Conservation (phyloP, 2,888 invertebrate genomes). For the Dendrolimus pini region DNA sequence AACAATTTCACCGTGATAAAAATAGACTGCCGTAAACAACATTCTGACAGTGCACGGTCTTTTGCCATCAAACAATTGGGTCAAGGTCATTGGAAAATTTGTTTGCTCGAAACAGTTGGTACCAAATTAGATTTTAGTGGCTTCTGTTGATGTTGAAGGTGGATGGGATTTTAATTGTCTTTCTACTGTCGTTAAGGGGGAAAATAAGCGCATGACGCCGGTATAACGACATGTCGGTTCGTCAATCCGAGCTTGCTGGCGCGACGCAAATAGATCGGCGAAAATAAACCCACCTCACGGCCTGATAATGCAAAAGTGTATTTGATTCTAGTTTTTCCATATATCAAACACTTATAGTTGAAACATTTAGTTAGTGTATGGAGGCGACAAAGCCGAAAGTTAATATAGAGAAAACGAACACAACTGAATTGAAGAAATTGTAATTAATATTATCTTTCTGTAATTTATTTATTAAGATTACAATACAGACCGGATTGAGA, state of each 20-base stretch:
- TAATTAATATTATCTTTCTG: neutral
- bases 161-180: constrained; percentile 27
- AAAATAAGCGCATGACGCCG: constrained; percentile 48
- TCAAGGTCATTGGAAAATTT: constrained; percentile 59
- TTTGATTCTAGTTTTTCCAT: constrained; percentile 61
- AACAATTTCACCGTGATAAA: constrained; percentile 17
- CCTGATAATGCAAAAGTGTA: constrained; percentile 69
- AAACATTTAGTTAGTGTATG: constrained; percentile 6
- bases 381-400: constrained; percentile 8
- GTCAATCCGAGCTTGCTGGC: constrained; percentile 74
- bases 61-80: constrained; percentile 49
- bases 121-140: constrained; percentile 4
- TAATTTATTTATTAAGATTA: no score
- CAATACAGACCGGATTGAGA: neutral
- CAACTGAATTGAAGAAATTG: neutral
- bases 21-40: constrained; percentile 31
- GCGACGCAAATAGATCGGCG: constrained; percentile 62
- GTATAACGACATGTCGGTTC: constrained; percentile 67
- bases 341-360: constrained; percentile 30
- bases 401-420: constrained; percentile 1
- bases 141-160: constrained; percentile 10
- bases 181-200: constrained; percentile 38
- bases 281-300: constrained; percentile 69
- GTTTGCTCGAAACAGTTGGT: constrained; percentile 3
- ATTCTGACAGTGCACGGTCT: constrained; percentile 19